phyloP scores from a whole-genome alignment of 2,888 invertebrate genomes.

The Andrena camellia region DNA sequence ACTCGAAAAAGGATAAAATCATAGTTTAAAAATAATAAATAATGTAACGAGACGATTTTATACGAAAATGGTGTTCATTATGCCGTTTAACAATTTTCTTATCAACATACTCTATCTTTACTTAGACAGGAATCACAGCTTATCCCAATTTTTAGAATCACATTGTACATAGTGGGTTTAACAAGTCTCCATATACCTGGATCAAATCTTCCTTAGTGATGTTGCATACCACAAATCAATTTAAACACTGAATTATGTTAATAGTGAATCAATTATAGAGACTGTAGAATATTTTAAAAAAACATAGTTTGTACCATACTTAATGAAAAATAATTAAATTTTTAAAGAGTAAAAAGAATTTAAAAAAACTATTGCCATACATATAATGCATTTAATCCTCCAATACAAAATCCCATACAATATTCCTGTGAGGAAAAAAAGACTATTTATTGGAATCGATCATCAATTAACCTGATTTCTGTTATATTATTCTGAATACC shows the following conservation, averaged over 20 bases:
- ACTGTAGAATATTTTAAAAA: no score
- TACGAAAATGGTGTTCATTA: conserved; percentile 18
- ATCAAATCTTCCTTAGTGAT: conserved; percentile 12
- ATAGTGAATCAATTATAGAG: not conserved
- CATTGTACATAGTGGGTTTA: conserved; percentile 19
- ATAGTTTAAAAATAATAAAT: not conserved
- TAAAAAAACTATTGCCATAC: no score
- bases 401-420: no score
- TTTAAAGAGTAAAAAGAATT: not conserved
- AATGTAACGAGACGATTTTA: no score
- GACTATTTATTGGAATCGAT: no score
- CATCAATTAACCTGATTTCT: no score
- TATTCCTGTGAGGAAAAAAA: no score
- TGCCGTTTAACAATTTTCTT: not conserved
- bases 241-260: not conserved
- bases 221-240: not conserved
- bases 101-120: conserved; percentile 25
- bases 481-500: no score
- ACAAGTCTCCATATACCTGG: conserved; percentile 31
- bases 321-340: no score
- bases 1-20: not conserved
- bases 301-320: no score
- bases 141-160: conserved; percentile 26
- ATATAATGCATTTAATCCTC: no score
- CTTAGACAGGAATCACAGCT: conserved; percentile 35